Evolutionary conservation across 2,888 invertebrate species (phyloP).

Genomic region (Aporophyla nigra): DNA sequence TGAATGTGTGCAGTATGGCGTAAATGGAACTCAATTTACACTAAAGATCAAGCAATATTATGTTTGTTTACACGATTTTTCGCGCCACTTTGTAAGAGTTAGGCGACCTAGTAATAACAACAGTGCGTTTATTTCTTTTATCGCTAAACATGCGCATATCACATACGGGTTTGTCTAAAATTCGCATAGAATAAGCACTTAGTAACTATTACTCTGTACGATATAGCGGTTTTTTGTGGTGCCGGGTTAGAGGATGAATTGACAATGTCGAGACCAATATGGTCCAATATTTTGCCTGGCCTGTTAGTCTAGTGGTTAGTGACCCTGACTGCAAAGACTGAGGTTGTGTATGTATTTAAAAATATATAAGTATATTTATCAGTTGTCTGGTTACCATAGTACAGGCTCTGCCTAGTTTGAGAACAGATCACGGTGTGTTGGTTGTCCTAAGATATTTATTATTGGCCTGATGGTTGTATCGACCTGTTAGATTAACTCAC

Average conservation of each 20-base stretch:
- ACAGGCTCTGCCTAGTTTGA: too few species aligned
- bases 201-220: slow-evolving; percentile 19
- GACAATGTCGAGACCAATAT: not conserved
- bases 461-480: too few species aligned
- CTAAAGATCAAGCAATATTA: not conserved
- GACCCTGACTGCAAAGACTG: too few species aligned
- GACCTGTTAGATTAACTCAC: not conserved
- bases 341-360: too few species aligned
- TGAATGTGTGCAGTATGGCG: too few species aligned
- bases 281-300: too few species aligned
- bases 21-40: not conserved
- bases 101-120: slow-evolving; percentile 2
- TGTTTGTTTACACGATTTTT: slow-evolving; percentile 16
- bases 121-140: slow-evolving; percentile 29
- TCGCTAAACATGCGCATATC: slow-evolving; percentile 23
- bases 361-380: too few species aligned
- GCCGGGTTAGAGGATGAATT: slow-evolving; percentile 11
- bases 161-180: slow-evolving; percentile 37
- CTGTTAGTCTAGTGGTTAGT: too few species aligned
- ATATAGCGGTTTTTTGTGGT: slow-evolving; percentile 8
- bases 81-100: slow-evolving; percentile 18
- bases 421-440: too few species aligned
- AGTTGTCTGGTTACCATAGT: too few species aligned
- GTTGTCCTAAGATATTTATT: too few species aligned
- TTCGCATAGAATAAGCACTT: slow-evolving; percentile 18